These are phyloP conservation scores for Mimas tiliae DNA, from an alignment of 2,888 invertebrate species.

Conservation along the genomic window DNA sequence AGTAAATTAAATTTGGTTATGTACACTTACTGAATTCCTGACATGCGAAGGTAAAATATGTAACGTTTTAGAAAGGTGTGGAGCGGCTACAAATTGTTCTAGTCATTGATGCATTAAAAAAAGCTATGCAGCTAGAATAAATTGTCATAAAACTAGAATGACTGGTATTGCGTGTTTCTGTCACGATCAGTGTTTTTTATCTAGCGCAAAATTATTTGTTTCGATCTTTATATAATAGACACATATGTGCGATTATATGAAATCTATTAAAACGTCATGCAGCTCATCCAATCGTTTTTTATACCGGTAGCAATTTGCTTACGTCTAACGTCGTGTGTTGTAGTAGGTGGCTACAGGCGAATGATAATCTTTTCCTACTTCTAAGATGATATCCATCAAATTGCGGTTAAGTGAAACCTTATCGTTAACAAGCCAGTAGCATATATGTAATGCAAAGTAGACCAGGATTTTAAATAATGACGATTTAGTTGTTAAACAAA, in stretches of 20 bases:
- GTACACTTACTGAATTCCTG: not conserved
- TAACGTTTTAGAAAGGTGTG: conserved; percentile 4
- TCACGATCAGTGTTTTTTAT: conserved; percentile 6
- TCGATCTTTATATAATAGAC: not conserved
- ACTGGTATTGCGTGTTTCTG: conserved; percentile 1
- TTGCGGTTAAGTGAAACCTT: conserved; percentile 32
- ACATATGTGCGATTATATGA: conserved; percentile 10
- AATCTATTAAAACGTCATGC: conserved; percentile 12
- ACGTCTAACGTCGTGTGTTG: not conserved
- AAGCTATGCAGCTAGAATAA: not conserved
- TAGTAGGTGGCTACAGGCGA: not conserved
- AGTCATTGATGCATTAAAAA: conserved; percentile 11
- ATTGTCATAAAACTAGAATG: conserved; percentile 11
- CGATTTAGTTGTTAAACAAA: not conserved
- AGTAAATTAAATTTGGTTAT: conserved; percentile 2
- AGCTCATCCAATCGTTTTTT: not conserved
- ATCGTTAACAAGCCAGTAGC: not conserved
- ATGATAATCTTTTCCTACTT: conserved; percentile 18
- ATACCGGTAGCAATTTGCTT: conserved; percentile 12
- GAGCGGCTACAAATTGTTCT: not conserved
- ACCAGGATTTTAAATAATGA: not conserved
- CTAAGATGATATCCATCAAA: conserved; percentile 31
- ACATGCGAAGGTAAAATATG: conserved; percentile 15
- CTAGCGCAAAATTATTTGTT: not conserved
- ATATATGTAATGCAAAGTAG: not conserved